Evolutionary conservation across 2,113 vertebrate genomes (phyloP), one percentile per base, ranked within the genome.

Genomic region (Psettodes erumei): DNA sequence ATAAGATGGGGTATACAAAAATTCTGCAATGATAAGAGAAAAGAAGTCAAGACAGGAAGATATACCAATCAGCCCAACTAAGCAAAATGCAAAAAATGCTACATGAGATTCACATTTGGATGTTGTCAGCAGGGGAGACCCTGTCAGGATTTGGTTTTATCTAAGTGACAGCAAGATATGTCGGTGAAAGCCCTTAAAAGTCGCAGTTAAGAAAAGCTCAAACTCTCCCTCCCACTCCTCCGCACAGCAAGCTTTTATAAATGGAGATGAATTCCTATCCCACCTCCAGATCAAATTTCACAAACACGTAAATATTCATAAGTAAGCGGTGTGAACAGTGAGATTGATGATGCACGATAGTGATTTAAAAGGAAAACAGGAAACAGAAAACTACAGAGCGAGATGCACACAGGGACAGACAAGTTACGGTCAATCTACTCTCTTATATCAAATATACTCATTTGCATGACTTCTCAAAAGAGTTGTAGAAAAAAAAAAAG

Each of bases 231-330:
- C 56, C 54, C 54, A 9, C 13, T 21, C 19, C 35, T 58, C 8
- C 18, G 27, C 4, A 12, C 10, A 0, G 38, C 32, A 5, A 58
- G 35, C 43, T 73, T 68, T 71, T 21, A 66, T 30, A 40, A 66
- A 84, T 73, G 40, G 45, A 25, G 62, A 77, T 62, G 23, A 62
- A 83, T 75, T 84, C 61, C 37, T 30, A 50, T 50, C 19, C 73
- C 56, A 61, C 77, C 86, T 76, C 54, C 78, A 54, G 30, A 80
- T 81, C 72, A 27, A 23, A 43, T 58, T 75, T 30, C 19, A 61
- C 33, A 66, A 77, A 75, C 30, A 48, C 58, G 68, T 82, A 82
- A 85, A 85, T 84, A 86, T 30, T 55, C 48, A 27, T 27, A 8
- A 27, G 3, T 2, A 51, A 51, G 27, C 48, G 15, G 6, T 15